A percentile compares a stretch with the other conserved stretches of the same genome.
These are phyloP conservation scores for Sorex araneus DNA, from an alignment of 2,113 vertebrate genomes.

Conservation along the genomic window DNA sequence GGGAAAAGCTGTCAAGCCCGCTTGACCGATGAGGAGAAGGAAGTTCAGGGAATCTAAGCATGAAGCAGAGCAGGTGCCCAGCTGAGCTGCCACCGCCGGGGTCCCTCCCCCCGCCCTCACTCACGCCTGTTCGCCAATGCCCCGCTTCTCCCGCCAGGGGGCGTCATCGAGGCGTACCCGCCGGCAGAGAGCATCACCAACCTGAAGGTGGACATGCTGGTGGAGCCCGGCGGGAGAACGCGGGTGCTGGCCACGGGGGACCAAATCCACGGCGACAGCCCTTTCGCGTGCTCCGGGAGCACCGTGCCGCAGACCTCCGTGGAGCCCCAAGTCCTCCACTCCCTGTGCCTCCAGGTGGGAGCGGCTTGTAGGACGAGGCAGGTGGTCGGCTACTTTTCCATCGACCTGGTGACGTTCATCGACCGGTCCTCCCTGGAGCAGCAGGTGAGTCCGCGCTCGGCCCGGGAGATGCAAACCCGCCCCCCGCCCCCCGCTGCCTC, in stretches of 20 bases:
- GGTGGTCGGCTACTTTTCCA: conserved; percentile 92
- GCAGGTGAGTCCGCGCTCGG: conserved; percentile 89
- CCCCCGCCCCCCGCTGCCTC: too few relatives aligned
- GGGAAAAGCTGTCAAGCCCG: not conserved
- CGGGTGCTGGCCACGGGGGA: conserved; percentile 92
- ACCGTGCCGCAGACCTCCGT: conserved; percentile 92
- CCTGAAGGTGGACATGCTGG: conserved; percentile 94
- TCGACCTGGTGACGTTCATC: conserved; percentile 93
- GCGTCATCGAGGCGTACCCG: conserved; percentile 93
- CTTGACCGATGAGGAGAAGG: conserved; percentile 43
- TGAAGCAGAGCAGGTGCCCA: not conserved
- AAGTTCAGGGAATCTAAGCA: conserved; percentile 30
- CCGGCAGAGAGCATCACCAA: conserved; percentile 90
- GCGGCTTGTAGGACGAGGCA: conserved; percentile 89
- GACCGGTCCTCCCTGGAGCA: conserved; percentile 89
- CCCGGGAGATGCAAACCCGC: not conserved
- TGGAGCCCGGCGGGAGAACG: conserved; percentile 92
- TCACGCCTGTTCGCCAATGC: not conserved
- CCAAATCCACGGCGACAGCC: conserved; percentile 90
- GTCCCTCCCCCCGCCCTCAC: not conserved
- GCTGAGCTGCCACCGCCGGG: not conserved
- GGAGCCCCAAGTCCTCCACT: conserved; percentile 86
- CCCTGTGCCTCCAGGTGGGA: conserved; percentile 90
- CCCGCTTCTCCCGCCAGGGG: conserved; percentile 88
- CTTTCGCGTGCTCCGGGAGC: conserved; percentile 89